Evolutionary conservation across 2,888 invertebrate species (phyloP).

Genomic region (Ecliptopera silaceata): DNA sequence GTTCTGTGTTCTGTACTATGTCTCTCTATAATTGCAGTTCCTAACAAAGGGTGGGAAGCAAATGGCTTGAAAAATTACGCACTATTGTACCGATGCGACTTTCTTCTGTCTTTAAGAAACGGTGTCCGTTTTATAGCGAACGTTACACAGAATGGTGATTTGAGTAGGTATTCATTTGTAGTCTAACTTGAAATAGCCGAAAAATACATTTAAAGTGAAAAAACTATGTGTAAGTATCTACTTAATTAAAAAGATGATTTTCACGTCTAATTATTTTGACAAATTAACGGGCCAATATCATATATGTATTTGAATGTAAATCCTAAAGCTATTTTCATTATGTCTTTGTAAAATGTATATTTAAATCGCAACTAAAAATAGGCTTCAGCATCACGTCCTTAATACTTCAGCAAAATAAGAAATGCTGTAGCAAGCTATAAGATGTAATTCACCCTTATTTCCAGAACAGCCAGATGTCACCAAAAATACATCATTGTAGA

Average conservation of each 20-base stretch:
- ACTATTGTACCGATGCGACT: slow-evolving; percentile 36
- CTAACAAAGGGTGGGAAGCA: slow-evolving; percentile 52
- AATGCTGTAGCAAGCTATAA: not conserved
- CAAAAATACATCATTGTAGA: slow-evolving; percentile 46
- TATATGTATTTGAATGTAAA: no score
- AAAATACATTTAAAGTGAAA: no score
- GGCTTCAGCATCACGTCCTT: not conserved
- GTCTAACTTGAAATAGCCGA: no score
- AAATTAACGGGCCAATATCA: no score
- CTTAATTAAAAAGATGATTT: no score
- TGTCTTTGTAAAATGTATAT: no score
- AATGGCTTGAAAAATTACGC: slow-evolving; percentile 72
- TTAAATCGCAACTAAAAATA: no score
- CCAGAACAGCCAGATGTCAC: slow-evolving; percentile 7
- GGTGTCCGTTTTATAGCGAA: not conserved
- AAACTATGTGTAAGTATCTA: no score
- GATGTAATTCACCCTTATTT: not conserved
- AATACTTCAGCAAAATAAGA: not conserved
- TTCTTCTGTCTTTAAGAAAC: slow-evolving; percentile 1
- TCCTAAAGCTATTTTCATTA: no score
- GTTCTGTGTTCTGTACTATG: slow-evolving; percentile 14
- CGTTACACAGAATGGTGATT: no score
- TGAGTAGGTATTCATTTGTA: no score
- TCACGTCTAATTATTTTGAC: no score
- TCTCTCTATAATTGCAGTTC: slow-evolving; percentile 51